Evolutionary conservation across 1,140 invertebrate species (phyloP), one percentile per base, ranked within the genome.

Genomic region (Drosophila pseudoobscura): DNA sequence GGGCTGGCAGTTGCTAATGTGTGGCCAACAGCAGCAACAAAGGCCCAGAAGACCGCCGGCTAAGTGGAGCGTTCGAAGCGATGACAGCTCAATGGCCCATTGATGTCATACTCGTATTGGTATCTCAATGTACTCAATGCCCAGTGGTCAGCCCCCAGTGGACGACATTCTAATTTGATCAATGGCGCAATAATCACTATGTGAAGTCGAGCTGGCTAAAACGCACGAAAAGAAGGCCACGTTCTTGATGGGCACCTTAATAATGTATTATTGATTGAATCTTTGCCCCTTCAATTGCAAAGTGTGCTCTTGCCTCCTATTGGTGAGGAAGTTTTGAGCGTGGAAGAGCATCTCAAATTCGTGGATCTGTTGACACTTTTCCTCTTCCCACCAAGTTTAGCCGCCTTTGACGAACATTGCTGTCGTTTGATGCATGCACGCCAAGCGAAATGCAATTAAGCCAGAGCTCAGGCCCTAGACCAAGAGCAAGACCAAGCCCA

Each of bases 1-100:
- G 58, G 39, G 58, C 46, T 69, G 77, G 50, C 64, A 80, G 76
- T 76, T 73, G 72, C 76, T 85, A 63, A 44, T 75, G 80, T 80
- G 82, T 78, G 55, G 78, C 78, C 73, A 73, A 39, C 45, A 26
- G 26, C 61, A 73, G 46, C 55, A 43, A 39, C 69, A 52, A 24
- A 35, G 22, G 52, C 29, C 61, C 24, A 45, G 24, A 47, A 51
- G 31, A 39, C 31, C 31, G 44, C 9, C 26, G 35, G 15, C 15
- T 63, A 82, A 77, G 58, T 66, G 64, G 69, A 58, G 51, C 66
- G 68, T 24, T 69, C 17, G 20, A 11, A 31, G 29, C 44, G 49
- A n/a, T 44, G 58, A 61, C 49, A 53, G 49, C 35, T 52, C 58
- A 53, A 53, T 57, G 45, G 55, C n/a, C 55, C 41, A 47, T 15